phyloP scores from a whole-genome alignment of 2,797 vertebrate species.

The Danio tinwini region DNA sequence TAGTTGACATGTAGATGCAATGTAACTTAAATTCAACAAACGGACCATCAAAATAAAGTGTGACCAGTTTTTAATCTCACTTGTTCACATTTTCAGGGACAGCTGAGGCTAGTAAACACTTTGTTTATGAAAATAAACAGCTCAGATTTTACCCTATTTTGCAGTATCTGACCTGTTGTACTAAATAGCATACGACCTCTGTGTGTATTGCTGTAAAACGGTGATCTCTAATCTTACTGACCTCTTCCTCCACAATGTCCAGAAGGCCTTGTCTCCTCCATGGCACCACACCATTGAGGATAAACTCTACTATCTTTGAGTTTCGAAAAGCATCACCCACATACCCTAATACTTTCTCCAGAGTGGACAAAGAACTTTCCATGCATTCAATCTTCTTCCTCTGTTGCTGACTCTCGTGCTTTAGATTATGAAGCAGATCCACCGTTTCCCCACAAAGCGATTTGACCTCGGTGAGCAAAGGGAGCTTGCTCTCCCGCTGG shows the following conservation, averaged over 20 bases:
- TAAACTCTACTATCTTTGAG: slow-evolving; percentile 84
- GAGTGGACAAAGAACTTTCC: slow-evolving; percentile 76
- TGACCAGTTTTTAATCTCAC: not conserved
- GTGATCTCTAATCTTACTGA: slow-evolving; percentile 61
- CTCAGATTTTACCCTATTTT: not conserved
- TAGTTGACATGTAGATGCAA: no score
- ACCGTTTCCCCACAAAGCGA: slow-evolving; percentile 77
- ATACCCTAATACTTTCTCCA: slow-evolving; percentile 80
- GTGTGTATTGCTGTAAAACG: not conserved
- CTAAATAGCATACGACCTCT: not conserved
- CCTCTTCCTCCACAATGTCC: slow-evolving; percentile 66
- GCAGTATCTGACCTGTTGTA: not conserved
- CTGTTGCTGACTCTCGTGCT: slow-evolving; percentile 76
- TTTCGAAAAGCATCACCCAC: slow-evolving; percentile 82
- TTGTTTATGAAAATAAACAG: slow-evolving; percentile 16
- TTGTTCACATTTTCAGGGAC: not conserved
- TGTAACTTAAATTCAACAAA: no score
- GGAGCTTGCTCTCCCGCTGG: slow-evolving; percentile 38
- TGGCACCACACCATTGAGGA: slow-evolving; percentile 78
- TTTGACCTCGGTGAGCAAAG: slow-evolving; percentile 58
- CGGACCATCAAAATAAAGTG: no score
- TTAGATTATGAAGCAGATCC: slow-evolving; percentile 74
- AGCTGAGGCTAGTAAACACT: not conserved
- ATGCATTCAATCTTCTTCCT: slow-evolving; percentile 80
- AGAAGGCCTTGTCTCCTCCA: slow-evolving; percentile 78